Base-by-base conservation (phyloP, 2,888 invertebrate species). In the Phorcus lineatus region DNA sequence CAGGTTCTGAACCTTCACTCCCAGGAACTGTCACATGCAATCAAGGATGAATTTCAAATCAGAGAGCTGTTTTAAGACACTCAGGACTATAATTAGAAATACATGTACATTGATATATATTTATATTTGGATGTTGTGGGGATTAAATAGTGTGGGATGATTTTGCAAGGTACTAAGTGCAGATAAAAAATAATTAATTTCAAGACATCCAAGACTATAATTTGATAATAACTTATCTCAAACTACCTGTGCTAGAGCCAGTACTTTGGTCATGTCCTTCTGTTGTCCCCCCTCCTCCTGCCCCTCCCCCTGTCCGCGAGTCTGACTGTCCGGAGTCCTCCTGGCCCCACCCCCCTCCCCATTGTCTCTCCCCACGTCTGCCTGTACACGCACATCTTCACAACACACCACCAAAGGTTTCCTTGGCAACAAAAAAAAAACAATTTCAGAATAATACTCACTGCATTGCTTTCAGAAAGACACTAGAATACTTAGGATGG, bases 351-450 rank as follows among this genome's bases (percentile, higher is more conserved):
- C 22, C 81, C 62, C 22, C 22, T 40, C n/a, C 24, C 81, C 82
- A 53, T 77, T 54, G 19, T 79, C 80, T 28, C 77, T 79, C 9
- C 82, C 81, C 7, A 86, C 85, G 76, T 87, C 86, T 16, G 87
- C 88, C 79, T 93, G 92, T 2, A 93, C 86, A n/a, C 93, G 86
- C 16, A 93, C 87, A 83, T 92, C 93, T 17, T 87, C 88, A 40
- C 91, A 85, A 84, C 91, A 90, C 55, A 93, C 76, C 11, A 90
- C 90, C 31, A 92, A 62, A 3, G 91, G 92, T 80, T 92, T 92
- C 76, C 92, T 92, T 84, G 31, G 81, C 75, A 66, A 36, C 74
- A 13, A 62, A 47, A 47, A 1, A 47, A 13, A 47, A 47, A 11
- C 1, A 7, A 11, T n/a, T 22, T 57, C 4, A 57, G 6, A 57